Evolutionary conservation across 2,797 vertebrate species (phyloP).

Genomic region (Pangasius macronema): DNA sequence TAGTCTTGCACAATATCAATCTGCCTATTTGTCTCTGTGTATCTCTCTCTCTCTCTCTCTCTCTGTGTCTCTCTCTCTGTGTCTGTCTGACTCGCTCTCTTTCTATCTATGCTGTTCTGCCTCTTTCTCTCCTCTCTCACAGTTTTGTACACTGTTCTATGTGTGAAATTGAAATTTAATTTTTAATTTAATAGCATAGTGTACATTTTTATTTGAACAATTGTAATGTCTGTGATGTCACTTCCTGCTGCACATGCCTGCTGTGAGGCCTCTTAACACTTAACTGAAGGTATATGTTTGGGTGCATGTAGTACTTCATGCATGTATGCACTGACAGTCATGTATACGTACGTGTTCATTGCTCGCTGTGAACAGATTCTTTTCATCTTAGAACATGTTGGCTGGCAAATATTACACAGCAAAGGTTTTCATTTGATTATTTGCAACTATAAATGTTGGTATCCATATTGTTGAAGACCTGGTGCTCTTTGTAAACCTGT

Average conservation of each 20-base stretch:
- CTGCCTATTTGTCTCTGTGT: conserved; percentile 22
- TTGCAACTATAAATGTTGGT: not conserved
- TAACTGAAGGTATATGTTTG: conserved; percentile 45
- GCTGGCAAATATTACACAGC: not conserved
- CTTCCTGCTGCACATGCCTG: conserved; percentile 53
- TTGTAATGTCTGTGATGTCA: conserved; percentile 29
- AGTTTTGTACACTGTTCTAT: not conserved
- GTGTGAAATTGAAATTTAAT: not conserved
- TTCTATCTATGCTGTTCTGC: not conserved
- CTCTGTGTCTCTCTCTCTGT: conserved; percentile 4
- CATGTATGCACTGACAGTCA: not conserved
- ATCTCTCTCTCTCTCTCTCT: not conserved
- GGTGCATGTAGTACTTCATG: conserved; percentile 41
- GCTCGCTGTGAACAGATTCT: not conserved
- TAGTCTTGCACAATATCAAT: conserved; percentile 33
- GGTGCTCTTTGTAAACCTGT: not conserved
- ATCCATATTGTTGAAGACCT: not conserved
- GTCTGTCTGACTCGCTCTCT: conserved; percentile 13
- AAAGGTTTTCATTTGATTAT: not conserved
- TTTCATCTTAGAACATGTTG: not conserved
- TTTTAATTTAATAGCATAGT: not conserved
- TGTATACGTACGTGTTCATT: not conserved
- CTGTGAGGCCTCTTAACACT: conserved; percentile 54
- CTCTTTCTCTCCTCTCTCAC: not conserved
- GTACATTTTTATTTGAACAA: conserved; percentile 29